Conservation (phyloP, 2,113 vertebrate genomes). For the Amblyornis subalaris region DNA sequence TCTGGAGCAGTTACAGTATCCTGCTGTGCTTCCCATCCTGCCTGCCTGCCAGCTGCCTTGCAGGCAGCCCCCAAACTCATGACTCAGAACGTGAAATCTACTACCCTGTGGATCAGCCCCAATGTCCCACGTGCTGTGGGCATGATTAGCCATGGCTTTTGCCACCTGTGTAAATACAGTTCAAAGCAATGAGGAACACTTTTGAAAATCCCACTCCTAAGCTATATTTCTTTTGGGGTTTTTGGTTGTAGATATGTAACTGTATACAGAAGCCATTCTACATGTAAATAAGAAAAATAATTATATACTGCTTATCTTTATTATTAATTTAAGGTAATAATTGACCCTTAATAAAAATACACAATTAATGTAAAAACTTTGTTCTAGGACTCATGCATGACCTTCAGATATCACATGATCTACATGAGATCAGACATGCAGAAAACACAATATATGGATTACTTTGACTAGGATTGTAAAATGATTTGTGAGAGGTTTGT, state of each 20-base stretch:
- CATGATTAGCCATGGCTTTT: rapidly evolving
- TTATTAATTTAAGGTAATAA: neutral
- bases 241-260: neutral
- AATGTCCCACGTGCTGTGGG: rapidly evolving
- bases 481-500: neutral
- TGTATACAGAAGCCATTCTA: neutral
- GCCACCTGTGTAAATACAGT: neutral
- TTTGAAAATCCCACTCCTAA: neutral
- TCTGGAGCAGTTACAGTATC: neutral
- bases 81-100: rapidly evolving
- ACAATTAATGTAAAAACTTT: neutral
- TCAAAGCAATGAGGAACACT: neutral
- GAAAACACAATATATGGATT: neutral
- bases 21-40: neutral
- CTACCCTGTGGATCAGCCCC: rapidly evolving
- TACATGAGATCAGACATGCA: neutral
- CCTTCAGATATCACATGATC: neutral
- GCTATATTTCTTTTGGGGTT: neutral
- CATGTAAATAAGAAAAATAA: neutral
- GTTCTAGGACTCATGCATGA: neutral
- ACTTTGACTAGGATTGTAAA: neutral
- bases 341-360: neutral
- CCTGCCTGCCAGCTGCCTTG: rapidly evolving
- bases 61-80: rapidly evolving
- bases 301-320: neutral